These are phyloP conservation scores for Numida meleagris DNA, from an alignment of 2,113 vertebrate species.

Conservation along the genomic window DNA sequence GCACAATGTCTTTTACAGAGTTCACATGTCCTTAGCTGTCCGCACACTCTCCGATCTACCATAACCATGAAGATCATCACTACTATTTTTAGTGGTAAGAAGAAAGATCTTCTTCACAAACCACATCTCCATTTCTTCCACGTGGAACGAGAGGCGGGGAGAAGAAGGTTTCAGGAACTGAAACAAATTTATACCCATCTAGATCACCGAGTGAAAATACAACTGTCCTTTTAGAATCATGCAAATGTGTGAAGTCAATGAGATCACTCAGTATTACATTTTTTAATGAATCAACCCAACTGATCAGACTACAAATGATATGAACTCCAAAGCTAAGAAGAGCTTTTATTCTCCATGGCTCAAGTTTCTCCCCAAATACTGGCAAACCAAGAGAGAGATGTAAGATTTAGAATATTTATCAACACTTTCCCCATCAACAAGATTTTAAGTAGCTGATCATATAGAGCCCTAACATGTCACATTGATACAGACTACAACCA, in stretches of 20 bases:
- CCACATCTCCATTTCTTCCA: not conserved
- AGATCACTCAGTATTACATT: not conserved
- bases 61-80: not conserved
- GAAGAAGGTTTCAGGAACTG: not conserved
- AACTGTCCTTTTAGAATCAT: not conserved
- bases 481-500: not conserved
- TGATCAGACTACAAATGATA: not conserved
- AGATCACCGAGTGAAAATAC: not conserved
- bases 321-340: not conserved
- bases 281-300: not conserved
- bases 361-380: not conserved
- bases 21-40: not conserved
- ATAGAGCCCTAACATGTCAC: not conserved
- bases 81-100: not conserved
- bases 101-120: not conserved
- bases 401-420: not conserved
- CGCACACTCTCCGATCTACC: not conserved
- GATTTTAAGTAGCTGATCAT: not conserved
- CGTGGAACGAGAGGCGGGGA: not conserved
- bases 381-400: not conserved
- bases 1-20: not conserved
- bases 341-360: rapidly evolving
- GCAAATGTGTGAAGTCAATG: not conserved
- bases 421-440: not conserved
- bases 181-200: not conserved